Evolutionary conservation across 2,888 invertebrate genomes (phyloP).

Genomic region (Heliconius aoede): DNA sequence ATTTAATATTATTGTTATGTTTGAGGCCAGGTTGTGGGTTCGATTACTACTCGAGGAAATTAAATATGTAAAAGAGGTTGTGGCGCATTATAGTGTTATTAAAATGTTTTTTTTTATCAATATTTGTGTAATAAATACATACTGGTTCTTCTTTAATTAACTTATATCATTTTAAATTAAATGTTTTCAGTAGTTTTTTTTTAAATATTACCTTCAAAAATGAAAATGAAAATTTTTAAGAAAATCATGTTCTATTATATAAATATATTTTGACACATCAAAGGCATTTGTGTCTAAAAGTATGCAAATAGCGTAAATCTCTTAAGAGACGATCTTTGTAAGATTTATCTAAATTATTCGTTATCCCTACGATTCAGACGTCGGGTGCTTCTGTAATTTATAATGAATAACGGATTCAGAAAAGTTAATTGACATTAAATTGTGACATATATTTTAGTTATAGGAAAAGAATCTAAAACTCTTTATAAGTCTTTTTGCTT

Average conservation of each 20-base stretch:
- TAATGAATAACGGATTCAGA: background rate
- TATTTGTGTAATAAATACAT: too few relatives aligned
- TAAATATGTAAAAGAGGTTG: background rate
- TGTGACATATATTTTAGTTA: too few relatives aligned
- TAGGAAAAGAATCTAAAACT: too few relatives aligned
- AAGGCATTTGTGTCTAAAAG: slow-evolving; percentile 17
- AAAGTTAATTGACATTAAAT: too few relatives aligned
- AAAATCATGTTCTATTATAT: background rate
- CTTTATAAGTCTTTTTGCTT: too few relatives aligned
- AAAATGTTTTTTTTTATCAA: too few relatives aligned
- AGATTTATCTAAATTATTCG: slow-evolving; percentile 16
- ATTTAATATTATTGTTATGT: background rate
- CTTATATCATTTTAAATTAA: too few relatives aligned
- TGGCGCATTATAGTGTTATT: too few relatives aligned
- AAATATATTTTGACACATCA: background rate
- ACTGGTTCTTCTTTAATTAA: too few relatives aligned
- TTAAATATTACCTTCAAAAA: too few relatives aligned
- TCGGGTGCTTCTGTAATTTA: background rate
- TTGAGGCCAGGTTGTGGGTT: background rate
- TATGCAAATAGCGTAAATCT: slow-evolving; percentile 26
- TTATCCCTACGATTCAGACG: background rate
- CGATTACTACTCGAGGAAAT: background rate
- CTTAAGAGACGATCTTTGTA: slow-evolving; percentile 12
- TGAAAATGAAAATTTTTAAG: background rate
- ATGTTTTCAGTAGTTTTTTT: too few relatives aligned